These are phyloP conservation scores for Apomyelois bistriatella DNA, from an alignment of 2,888 invertebrate species.

Conservation along the genomic window DNA sequence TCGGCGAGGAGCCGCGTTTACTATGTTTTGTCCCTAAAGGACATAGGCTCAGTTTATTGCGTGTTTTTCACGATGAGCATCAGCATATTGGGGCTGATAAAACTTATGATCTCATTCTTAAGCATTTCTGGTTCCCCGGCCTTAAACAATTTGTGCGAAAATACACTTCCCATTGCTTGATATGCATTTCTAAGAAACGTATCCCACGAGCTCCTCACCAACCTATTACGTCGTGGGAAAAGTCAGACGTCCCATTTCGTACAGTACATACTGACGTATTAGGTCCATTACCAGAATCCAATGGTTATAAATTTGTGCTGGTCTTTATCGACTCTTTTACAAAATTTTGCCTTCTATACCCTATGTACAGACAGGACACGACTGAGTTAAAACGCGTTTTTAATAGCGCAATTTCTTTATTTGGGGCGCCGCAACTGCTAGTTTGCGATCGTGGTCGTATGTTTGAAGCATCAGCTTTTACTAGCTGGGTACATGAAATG, in stretches of 20 bases:
- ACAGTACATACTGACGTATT: slow-evolving; percentile 14
- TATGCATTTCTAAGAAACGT: slow-evolving; percentile 20
- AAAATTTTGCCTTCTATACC: slow-evolving; percentile 10
- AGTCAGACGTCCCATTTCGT: slow-evolving; percentile 15
- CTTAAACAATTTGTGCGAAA: slow-evolving; percentile 20
- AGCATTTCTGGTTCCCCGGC: slow-evolving; percentile 29
- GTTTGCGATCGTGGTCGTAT: background rate
- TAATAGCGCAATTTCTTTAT: background rate
- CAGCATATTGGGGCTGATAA: slow-evolving; percentile 21
- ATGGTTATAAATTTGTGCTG: slow-evolving; percentile 14
- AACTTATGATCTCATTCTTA: slow-evolving; percentile 19
- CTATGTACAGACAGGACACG: background rate
- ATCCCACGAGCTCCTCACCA: slow-evolving; percentile 17
- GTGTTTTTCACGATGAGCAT: slow-evolving; percentile 30
- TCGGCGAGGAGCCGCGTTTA: slow-evolving; percentile 21
- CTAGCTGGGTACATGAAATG: background rate
- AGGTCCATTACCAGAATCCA: slow-evolving; percentile 14
- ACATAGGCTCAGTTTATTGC: slow-evolving; percentile 26
- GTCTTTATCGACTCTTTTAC: slow-evolving; percentile 16
- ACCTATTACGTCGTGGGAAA: slow-evolving; percentile 17
- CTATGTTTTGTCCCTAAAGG: slow-evolving; percentile 31
- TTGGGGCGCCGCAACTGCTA: background rate
- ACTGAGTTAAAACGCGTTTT: background rate
- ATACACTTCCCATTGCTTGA: slow-evolving; percentile 22
- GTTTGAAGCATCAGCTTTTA: background rate